phyloP scores from a whole-genome alignment of 2,797 vertebrate genomes.

The Setipinna tenuifilis region DNA sequence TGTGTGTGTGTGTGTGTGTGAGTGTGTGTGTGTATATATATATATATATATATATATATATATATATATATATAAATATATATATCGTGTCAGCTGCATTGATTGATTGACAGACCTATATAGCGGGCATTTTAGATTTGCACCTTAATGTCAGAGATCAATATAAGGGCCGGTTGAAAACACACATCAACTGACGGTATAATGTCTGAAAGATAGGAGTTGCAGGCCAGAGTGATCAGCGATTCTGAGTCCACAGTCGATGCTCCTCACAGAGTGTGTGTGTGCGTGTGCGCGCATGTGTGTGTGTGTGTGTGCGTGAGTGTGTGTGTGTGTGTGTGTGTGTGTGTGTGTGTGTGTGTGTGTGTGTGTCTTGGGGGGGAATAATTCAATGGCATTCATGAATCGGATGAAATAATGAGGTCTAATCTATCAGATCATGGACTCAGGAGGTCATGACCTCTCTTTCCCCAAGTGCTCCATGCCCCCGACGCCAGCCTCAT shows the following conservation, averaged over 20 bases:
- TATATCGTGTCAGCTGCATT: no score
- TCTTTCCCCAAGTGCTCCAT: neutral
- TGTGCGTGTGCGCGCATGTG: constrained; percentile 16
- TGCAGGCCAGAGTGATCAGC: neutral
- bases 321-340: neutral
- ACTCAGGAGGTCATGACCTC: neutral
- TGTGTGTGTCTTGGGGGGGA: no score
- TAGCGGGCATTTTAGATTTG: no score
- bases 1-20: no score
- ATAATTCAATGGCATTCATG: neutral
- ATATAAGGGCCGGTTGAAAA: neutral
- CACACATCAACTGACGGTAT: neutral
- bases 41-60: no score
- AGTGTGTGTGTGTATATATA: no score
- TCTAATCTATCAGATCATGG: constrained; percentile 1
- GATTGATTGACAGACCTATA: no score
- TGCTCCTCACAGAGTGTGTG: neutral
- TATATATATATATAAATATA: no score
- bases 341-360: no score
- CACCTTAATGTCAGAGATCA: neutral
- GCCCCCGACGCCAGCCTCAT: neutral
- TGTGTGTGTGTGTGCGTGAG: neutral
- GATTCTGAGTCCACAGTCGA: neutral
- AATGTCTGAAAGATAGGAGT: neutral
- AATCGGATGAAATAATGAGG: neutral